Evolutionary conservation across 1,140 invertebrate genomes (phyloP).

Genomic region (Varroa destructor): DNA sequence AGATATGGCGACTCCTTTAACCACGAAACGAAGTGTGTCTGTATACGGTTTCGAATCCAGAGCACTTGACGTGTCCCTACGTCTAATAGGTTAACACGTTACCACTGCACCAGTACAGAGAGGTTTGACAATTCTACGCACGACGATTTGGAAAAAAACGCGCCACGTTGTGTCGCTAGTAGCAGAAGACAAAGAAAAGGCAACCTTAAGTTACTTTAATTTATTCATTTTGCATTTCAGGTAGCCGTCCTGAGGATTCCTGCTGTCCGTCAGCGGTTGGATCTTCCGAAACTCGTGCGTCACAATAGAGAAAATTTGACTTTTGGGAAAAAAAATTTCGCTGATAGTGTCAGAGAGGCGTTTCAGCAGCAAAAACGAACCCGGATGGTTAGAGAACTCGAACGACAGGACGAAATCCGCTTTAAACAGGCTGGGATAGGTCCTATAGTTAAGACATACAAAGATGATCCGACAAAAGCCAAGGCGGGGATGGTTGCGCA

Average conservation of each 20-base stretch:
- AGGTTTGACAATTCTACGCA: no score
- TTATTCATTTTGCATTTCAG: no score
- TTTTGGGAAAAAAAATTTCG: slow-evolving; percentile 59
- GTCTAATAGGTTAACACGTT: no score
- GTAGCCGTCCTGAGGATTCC: slow-evolving; percentile 59
- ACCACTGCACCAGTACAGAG: no score
- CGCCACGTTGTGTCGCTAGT: no score
- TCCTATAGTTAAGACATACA: slow-evolving; percentile 69
- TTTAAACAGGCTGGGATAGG: slow-evolving; percentile 70
- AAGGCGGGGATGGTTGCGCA: background rate
- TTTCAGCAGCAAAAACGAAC: slow-evolving; percentile 26
- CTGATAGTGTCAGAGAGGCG: slow-evolving; percentile 43
- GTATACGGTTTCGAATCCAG: no score
- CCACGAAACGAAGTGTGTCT: no score
- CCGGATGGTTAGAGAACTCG: slow-evolving; percentile 51
- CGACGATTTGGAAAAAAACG: no score
- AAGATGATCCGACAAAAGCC: slow-evolving; percentile 60
- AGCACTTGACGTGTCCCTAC: no score
- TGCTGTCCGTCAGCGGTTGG: slow-evolving; percentile 56
- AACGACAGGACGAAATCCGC: slow-evolving; percentile 56
- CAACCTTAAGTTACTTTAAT: no score
- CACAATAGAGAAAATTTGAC: slow-evolving; percentile 49
- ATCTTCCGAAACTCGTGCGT: slow-evolving; percentile 54
- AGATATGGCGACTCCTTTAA: no score
- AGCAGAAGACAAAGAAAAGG: no score